Evolutionary conservation across 1,140 invertebrate genomes (phyloP).

Genomic region (Atta colombica): DNA sequence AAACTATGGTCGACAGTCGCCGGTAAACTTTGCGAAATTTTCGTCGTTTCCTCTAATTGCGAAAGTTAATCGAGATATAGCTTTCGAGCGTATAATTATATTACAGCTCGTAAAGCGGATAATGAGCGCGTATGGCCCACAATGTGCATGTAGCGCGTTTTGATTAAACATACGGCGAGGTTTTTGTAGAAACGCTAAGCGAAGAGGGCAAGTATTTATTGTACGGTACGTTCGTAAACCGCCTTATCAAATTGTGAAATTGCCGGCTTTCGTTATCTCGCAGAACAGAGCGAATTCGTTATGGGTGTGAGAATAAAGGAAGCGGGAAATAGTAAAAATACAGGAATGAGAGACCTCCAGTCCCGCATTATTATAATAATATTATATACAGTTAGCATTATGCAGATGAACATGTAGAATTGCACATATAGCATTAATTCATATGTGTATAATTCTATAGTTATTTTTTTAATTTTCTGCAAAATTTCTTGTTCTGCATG

Average conservation of each 20-base stretch:
- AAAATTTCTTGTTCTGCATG: neutral
- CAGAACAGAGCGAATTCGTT: slow-evolving; percentile 49
- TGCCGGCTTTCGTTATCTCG: slow-evolving; percentile 59
- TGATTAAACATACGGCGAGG: slow-evolving; percentile 47
- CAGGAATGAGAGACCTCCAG: neutral
- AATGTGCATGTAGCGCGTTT: neutral
- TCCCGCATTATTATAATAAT: slow-evolving; percentile 3
- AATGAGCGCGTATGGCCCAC: slow-evolving; percentile 16
- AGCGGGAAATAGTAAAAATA: slow-evolving; percentile 53
- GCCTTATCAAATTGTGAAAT: slow-evolving; percentile 65
- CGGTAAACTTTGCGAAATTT: slow-evolving; percentile 36
- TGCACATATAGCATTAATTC: slow-evolving; percentile 26
- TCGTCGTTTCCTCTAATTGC: slow-evolving; percentile 43
- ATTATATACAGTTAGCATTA: slow-evolving; percentile 46
- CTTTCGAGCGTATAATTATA: slow-evolving; percentile 59
- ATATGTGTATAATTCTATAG: neutral
- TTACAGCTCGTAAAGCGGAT: slow-evolving; percentile 29
- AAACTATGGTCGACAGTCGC: slow-evolving; percentile 29
- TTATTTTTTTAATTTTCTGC: slow-evolving; percentile 13
- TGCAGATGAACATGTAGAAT: slow-evolving; percentile 32
- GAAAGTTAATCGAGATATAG: slow-evolving; percentile 60
- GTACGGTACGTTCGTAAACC: slow-evolving; percentile 47
- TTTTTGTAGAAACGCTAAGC: slow-evolving; percentile 39
- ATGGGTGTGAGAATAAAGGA: slow-evolving; percentile 31
- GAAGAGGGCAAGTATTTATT: slow-evolving; percentile 54